Base-by-base conservation (phyloP, 2,113 vertebrate species). In the Lontra canadensis region DNA sequence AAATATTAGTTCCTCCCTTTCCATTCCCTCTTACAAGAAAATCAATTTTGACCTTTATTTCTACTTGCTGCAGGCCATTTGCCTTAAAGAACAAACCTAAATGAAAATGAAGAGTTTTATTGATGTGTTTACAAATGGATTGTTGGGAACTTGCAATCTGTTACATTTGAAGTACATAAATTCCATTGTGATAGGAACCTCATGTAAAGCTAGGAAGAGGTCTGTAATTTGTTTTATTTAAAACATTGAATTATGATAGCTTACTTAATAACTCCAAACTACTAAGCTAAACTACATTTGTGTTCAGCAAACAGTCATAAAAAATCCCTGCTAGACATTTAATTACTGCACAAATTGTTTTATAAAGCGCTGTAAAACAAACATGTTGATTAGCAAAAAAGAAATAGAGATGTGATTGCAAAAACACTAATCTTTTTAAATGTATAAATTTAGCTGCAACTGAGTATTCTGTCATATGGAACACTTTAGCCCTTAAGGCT, bases 231-330 rank as follows among this genome's bases (percentile, higher is more conserved):
- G 90, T 97, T 97, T 96, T 97, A 47, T 97, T 98, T 98, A 97
- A 98, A 98, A 74, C 65, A 67, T 98, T 97, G 95, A 98, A 98
- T 98, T 97, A 97, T 97, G 95, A 98, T 97, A 82, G 74, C 67
- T 96, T 88, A 52, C 78, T 97, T 98, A 98, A 98, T 98, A 98
- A 97, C 83, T 94, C 67, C 34, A 92, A 96, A 94, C 97, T 94
- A 97, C 85, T 94, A 97, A 95, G 31, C 59, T 96, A 92, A 96
- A 76, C 96, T 94, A 67, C 89, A 79, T 97, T 98, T 90, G 9
- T 97, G 80, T 81, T 39, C 20, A 4, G 88, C 83, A 96, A 97
- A 93, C 88, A 98, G 97, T 98, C 96, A 88, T 96, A 97, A 81
- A 89, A 98, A 98, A 82, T 97, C 93, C 36, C 61, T 69, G 61